Percentiles rank a stretch among this genome's conserved stretches.
Conservation (phyloP, 2,797 vertebrate species). For the Catharus ustulatus region DNA sequence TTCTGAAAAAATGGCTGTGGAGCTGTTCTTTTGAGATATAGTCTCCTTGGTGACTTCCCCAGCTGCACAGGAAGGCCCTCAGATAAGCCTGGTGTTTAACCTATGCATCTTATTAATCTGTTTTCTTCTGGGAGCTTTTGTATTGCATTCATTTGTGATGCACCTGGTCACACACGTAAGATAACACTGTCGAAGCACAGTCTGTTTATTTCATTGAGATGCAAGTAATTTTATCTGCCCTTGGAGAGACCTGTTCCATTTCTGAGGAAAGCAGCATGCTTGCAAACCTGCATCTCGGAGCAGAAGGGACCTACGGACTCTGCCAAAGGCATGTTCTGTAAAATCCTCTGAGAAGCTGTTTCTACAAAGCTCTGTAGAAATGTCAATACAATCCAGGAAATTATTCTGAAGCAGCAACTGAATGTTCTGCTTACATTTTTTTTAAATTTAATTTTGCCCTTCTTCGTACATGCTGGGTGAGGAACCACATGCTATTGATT, state of each 20-base stretch:
- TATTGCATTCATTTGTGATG: not conserved
- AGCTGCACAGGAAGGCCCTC: not conserved
- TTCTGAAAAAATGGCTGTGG: not conserved
- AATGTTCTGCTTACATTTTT: slow-evolving; percentile 3
- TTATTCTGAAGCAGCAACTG: not conserved
- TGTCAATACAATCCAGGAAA: slow-evolving; percentile 14
- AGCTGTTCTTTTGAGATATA: not conserved
- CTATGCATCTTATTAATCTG: not conserved
- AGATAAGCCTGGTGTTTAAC: not conserved
- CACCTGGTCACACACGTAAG: rapidly evolving
- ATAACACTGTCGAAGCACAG: not conserved
- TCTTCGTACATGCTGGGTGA: not conserved
- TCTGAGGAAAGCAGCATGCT: not conserved
- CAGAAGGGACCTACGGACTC: not conserved
- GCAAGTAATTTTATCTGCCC: not conserved
- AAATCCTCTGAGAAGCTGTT: not conserved
- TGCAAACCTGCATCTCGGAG: not conserved
- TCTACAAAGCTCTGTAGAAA: slow-evolving; percentile 14
- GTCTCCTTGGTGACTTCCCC: not conserved
- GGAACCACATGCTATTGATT: not conserved
- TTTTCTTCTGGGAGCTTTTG: not conserved
- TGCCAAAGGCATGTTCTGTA: not conserved
- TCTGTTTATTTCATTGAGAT: not conserved
- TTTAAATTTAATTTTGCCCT: not conserved
- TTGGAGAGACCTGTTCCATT: not conserved